These are phyloP conservation scores for Watsonalla cultraria DNA, from an alignment of 2,888 invertebrate species.

Conservation along the genomic window DNA sequence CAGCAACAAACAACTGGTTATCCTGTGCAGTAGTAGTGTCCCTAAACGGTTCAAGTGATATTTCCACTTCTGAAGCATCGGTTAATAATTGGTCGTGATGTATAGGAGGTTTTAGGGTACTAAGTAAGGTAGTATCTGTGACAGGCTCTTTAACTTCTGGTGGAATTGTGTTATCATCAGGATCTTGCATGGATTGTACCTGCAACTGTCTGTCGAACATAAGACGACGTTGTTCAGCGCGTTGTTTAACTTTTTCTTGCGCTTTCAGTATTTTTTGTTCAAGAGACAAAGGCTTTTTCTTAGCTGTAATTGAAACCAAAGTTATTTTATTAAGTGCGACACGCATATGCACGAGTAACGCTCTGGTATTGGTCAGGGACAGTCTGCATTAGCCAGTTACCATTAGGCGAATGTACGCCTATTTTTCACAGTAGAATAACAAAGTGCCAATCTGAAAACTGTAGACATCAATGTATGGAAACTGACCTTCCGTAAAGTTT, in stretches of 20 bases:
- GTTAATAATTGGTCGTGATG: slow-evolving; percentile 26
- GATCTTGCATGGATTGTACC: slow-evolving; percentile 1
- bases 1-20: not conserved
- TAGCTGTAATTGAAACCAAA: slow-evolving; percentile 32
- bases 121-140: slow-evolving; percentile 6
- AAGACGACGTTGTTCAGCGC: slow-evolving; percentile 36
- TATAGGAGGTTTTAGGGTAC: slow-evolving; percentile 15
- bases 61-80: slow-evolving; percentile 34
- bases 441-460: too few species aligned
- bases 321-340: too few species aligned
- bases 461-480: too few species aligned
- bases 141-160: not conserved
- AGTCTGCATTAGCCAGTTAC: too few species aligned
- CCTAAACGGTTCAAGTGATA: slow-evolving; percentile 21
- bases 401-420: too few species aligned
- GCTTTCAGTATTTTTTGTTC: slow-evolving; percentile 54
- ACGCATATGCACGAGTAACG: too few species aligned
- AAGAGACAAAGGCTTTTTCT: slow-evolving; percentile 32
- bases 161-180: not conserved
- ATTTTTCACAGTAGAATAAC: too few species aligned
- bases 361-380: too few species aligned
- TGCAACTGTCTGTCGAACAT: slow-evolving; percentile 23
- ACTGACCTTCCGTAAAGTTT: too few species aligned
- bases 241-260: slow-evolving; percentile 47
- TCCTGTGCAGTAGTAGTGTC: slow-evolving; percentile 4